Conservation (phyloP, 2,888 invertebrate species). For the Ptychoptera contaminata region DNA sequence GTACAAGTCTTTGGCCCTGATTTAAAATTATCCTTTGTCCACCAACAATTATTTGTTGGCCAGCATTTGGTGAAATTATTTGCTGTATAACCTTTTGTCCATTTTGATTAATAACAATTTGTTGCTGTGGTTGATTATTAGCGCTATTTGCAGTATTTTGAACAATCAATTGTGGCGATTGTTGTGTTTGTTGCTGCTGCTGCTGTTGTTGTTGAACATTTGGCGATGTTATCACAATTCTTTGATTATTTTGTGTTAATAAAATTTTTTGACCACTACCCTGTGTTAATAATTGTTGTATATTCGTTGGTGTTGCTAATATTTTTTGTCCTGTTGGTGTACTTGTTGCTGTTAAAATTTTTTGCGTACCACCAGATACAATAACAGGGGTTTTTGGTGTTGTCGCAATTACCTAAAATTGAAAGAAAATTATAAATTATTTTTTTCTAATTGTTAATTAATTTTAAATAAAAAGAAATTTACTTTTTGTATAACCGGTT, state of each 20-base stretch:
- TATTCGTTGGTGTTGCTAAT: conserved; percentile 15
- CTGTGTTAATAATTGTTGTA: conserved; percentile 27
- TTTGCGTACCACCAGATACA: conserved; percentile 7
- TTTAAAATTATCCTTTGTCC: conserved; percentile 29
- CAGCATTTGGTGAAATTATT: conserved; percentile 28
- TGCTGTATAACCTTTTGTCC: conserved; percentile 29
- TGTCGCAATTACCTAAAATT: background rate
- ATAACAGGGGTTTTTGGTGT: conserved; percentile 7
- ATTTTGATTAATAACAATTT: conserved; percentile 16
- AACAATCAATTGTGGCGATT: conserved; percentile 4
- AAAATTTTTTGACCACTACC: conserved; percentile 23
- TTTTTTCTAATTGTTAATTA: background rate
- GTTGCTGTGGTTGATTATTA: conserved; percentile 11
- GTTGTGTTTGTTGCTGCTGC: conserved; percentile 10
- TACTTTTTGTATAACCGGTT: conserved; percentile 18
- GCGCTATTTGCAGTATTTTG: conserved; percentile 8
- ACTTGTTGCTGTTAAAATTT: conserved; percentile 11
- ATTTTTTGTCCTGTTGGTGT: conserved; percentile 12
- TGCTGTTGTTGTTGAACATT: conserved; percentile 8
- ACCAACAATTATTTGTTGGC: conserved; percentile 30
- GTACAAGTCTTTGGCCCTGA: conserved; percentile 30
- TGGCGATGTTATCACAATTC: conserved; percentile 26
- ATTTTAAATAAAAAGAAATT: too few relatives aligned
- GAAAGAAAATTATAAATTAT: background rate
- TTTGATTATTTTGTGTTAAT: conserved; percentile 27